These are phyloP conservation scores for Clytia hemisphaerica DNA, from an alignment of 30 jellyfish, hydroid and myxozoan species.

Conservation along the genomic window DNA sequence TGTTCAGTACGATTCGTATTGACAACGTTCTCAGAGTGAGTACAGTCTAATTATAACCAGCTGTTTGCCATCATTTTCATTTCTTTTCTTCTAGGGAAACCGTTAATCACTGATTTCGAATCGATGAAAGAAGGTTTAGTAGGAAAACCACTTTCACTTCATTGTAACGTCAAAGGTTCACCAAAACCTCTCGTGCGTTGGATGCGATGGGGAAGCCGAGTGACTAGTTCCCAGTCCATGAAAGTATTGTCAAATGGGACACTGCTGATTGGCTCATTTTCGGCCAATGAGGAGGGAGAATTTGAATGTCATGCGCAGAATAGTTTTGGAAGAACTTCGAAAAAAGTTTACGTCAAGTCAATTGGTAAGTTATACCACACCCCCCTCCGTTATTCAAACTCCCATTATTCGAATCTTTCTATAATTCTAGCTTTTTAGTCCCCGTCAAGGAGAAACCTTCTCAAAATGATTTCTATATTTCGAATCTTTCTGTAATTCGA, in stretches of 20 bases:
- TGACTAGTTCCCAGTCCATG: conserved; percentile 25
- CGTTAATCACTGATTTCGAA: conserved; percentile 39
- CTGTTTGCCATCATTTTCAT: no score
- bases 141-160: conserved; percentile 30
- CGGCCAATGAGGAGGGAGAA: conserved; percentile 35
- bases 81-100: conserved; percentile 43
- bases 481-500: no score
- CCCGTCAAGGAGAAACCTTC: no score
- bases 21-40: no score
- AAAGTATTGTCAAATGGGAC: conserved; percentile 64
- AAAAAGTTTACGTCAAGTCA: conserved; percentile 16
- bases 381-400: no score
- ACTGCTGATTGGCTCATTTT: conserved; percentile 22
- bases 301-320: conserved; percentile 46
- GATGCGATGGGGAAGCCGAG: conserved; percentile 33
- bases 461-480: no score
- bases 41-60: no score
- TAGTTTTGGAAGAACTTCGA: conserved; percentile 25
- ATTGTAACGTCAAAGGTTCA: conserved; percentile 60
- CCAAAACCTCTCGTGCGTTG: conserved; percentile 44
- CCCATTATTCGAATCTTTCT: no score
- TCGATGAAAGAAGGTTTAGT: conserved; percentile 18
- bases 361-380: no score
- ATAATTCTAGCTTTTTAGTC: no score
- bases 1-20: no score